Evolutionary conservation across 2,113 vertebrate genomes (phyloP), one percentile per base, ranked within the genome.

Genomic region (Panurus biarmicus): DNA sequence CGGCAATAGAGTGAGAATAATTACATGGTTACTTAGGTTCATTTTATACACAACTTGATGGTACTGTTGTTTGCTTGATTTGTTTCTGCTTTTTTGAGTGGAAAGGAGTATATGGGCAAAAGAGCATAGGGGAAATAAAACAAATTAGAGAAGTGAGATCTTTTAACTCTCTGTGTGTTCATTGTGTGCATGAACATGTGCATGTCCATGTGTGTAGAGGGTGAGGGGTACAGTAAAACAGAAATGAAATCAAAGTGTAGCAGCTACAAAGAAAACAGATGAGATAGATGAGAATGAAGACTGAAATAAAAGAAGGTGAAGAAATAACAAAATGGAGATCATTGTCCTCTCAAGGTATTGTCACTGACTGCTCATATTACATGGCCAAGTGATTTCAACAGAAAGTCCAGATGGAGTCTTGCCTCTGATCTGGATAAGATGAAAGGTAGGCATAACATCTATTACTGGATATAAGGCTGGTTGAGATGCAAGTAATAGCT

Each of bases 11-110:
- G 60, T 91, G 89, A 95, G 87, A 97, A 95, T 96, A 97, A 96
- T 95, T 91, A 94, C 82, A 93, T 93, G 95, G 95, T 94, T 96
- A 95, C 90, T 95, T 95, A 90, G 67, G 75, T 93, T 96, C 85
- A 70, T 91, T 95, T 94, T 88, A 91, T 93, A 83, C 36, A 94
- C 44, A 93, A 80, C 71, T 85, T 91, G 87, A 95, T 85, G 74
- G 48, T 67, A 71, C 28, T 88, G 51, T 54, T 93, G 19, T 87
- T 95, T 90, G 82, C 85, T 84, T 93, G 88, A 84, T 92, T 94
- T 94, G 50, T 67, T 93, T 71, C 82, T 91, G 23, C 4, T 70
- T 83, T 95, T 85, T 72, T 82, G 20, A 79, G 26, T 67, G 70
- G 70, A 73, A 87, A 87, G 47, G 54, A 76, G 33, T 22, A 66